Base-by-base conservation (phyloP, 35 echinoderm and acorn worm genomes). In the Lytechinus variegatus region DNA sequence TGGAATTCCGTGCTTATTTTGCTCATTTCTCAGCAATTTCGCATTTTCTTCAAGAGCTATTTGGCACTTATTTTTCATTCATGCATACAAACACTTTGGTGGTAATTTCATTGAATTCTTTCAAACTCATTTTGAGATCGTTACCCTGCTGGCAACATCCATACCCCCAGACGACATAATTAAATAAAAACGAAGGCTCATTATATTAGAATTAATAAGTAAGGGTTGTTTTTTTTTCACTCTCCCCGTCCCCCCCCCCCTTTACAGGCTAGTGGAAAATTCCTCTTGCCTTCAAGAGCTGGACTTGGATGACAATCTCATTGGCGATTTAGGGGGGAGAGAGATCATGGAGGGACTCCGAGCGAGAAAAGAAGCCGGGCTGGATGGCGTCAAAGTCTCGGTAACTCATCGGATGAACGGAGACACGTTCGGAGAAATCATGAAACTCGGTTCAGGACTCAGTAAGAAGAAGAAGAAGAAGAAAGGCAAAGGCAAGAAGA, bases 401-500 rank as follows among this genome's bases (percentile, higher is more conserved):
- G 96, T 99, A 14, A 97, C 98, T 14, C 98, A 99, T 88, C 66
- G 96, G 51, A 98, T 99, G 97, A 99, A 98, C 54, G 94, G 96
- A 4, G 96, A 98, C 28, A 99, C 97, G 3, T 99, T 99, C 86
- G 95, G 87, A 28, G 93, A 87, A 53, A 98, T 99, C 87, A 92
- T 97, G 61, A 99, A 99, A 94, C 95, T 98, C 7, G 98, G 98
- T 14, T 95, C 98, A 24, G 98, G 98, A 51, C 94, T 98, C 21
- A 97, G 97, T 95, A 99, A 99, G 87, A 99, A 99, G 95, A 98
- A 98, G 94, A 98, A 98, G 94, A 99, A 99, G 95, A 99, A 98
- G 93, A 99, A 99, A 90, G 98, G 97, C 27, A 99, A 98, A 87
- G 97, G 97, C 27, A 99, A 99, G 89, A 99, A 98, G n/a, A 79